Base-by-base conservation (phyloP, 2,113 vertebrate species). In the Archocentrus centrarchus region DNA sequence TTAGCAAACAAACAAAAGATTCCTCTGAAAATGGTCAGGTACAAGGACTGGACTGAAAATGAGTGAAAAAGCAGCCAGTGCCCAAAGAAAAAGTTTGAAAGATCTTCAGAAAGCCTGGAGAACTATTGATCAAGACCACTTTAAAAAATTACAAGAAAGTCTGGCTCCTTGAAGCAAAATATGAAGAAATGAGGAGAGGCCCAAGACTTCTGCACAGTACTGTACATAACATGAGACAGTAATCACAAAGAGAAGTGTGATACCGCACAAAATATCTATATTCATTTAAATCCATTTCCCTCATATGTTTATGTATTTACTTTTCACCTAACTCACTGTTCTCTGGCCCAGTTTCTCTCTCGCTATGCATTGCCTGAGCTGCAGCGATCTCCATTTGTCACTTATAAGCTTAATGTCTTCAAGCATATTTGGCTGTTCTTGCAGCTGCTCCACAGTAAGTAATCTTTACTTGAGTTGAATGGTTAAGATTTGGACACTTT, bases 291-390 rank as follows among this genome's bases (percentile, higher is more conserved):
- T 83, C 75, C 9, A 58, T 66, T 83, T 60, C 2, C 6, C 80
- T 73, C 57, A 8, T 47, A 63, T 76, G 75, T 66, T 81, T 77
- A 68, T 80, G 63, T 77, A 59, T 78, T 61, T 44, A 59, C 64
- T 82, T 44, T 80, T 81, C 63, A 27, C 61, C 4, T n/a, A 82
- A 80, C 88, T 63, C 64, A 3, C 37, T 32, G 60, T 64, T 79
- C 76, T 75, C 41, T 35, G 63, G 59, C 39, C 75, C 79, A 85
- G 35, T 85, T 89, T 81, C 85, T 85, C 82, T 59, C 90, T 64
- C 32, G 41, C 55, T 75, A 27, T 50, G 14, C n/a, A 64, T 7
- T 24, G 10, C 41, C 44, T 76, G 73, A 63, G 30, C 58, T 20
- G 13, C 10, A n/a, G 77, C 35, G 2, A 30, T 3, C 3, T 59